A percentile compares a stretch with the other conserved stretches of the same genome.
These are phyloP conservation scores for Diorhabda carinulata DNA, from an alignment of 1,140 invertebrate genomes.

Conservation along the genomic window DNA sequence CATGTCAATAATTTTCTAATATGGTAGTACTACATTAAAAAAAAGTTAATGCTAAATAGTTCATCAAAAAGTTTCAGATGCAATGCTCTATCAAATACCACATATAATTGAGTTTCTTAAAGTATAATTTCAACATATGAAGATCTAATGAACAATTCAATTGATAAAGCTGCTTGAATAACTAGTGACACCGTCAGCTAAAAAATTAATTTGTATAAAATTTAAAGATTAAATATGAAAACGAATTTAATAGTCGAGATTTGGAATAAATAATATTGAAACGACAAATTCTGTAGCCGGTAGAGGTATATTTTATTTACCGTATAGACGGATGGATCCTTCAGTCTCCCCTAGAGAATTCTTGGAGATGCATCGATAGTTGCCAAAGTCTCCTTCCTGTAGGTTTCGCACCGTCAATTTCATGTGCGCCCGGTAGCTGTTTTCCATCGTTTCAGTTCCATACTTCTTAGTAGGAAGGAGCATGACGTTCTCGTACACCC, in stretches of 20 bases:
- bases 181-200: no score
- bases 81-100: no score
- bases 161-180: no score
- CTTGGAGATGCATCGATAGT: conserved; percentile 84
- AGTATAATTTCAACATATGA: no score
- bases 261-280: neutral
- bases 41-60: no score
- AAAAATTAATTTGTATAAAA: neutral
- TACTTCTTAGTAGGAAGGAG: conserved; percentile 79
- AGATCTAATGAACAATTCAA: no score
- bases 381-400: conserved; percentile 73
- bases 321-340: conserved; percentile 85
- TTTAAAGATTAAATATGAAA: neutral
- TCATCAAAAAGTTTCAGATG: no score
- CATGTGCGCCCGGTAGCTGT: conserved; percentile 81
- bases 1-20: no score
- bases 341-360: conserved; percentile 92
- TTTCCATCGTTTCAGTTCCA: conserved; percentile 70
- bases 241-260: neutral
- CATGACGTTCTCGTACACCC: conserved; percentile 84
- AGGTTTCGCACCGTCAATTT: conserved; percentile 78
- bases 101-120: no score
- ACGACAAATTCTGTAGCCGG: neutral
- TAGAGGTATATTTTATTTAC: conserved; percentile 58
- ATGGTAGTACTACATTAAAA: no score